Evolutionary conservation across 37 sponge, comb jelly and placozoan species (phyloP).

Genomic region (Tethya wilhelma): DNA sequence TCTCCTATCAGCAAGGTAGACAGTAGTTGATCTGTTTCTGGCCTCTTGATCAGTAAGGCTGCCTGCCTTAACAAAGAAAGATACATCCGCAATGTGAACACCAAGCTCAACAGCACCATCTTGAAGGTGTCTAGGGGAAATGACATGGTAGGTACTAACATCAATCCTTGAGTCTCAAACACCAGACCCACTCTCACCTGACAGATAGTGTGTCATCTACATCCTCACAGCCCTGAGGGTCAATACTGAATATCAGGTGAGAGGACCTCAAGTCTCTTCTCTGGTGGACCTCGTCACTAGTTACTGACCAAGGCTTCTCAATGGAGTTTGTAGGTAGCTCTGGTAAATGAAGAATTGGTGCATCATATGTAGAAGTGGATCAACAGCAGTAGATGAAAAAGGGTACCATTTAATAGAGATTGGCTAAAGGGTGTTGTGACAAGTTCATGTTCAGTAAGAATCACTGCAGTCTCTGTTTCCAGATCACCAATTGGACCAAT

Average conservation of each 20-base stretch:
- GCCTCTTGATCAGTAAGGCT: conserved; percentile 67
- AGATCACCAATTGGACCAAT: conserved; percentile 79
- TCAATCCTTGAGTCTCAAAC: too few relatives aligned
- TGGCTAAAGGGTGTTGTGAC: conserved; percentile 41
- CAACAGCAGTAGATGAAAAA: not conserved
- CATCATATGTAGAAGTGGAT: not conserved
- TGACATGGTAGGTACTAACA: too few relatives aligned
- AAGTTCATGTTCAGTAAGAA: conserved; percentile 62
- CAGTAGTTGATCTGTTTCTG: conserved; percentile 54
- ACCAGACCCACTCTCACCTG: too few relatives aligned
- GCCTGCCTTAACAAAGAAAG: conserved; percentile 75
- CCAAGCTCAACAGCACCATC: conserved; percentile 69
- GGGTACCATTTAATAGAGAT: conserved; percentile 44
- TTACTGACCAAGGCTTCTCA: conserved; percentile 40
- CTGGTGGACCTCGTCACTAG: conserved; percentile 13
- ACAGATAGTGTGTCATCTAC: conserved; percentile 84
- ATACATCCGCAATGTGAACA: conserved; percentile 90
- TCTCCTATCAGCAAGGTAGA: conserved; percentile 78
- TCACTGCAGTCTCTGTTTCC: conserved; percentile 74
- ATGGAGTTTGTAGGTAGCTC: conserved; percentile 18
- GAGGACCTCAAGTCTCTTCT: conserved; percentile 53
- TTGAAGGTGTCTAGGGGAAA: conserved; percentile 9
- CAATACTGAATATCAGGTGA: conserved; percentile 80
- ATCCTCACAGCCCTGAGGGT: conserved; percentile 86
- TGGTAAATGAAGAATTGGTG: not conserved